Conservation (phyloP, 2,797 vertebrate genomes). For the Micrastur ruficollis region DNA sequence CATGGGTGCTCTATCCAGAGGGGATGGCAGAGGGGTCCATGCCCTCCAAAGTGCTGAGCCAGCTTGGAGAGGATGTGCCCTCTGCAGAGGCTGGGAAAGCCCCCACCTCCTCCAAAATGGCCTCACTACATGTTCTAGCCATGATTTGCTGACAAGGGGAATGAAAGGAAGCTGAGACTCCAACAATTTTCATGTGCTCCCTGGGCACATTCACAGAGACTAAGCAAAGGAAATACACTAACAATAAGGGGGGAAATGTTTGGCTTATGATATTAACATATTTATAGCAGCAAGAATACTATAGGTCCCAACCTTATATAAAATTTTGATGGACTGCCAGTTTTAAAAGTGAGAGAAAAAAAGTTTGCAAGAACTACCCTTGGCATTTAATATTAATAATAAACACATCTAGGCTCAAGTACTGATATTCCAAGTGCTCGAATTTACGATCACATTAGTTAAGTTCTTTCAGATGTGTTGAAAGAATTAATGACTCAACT, state of each 20-base stretch:
- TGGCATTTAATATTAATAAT: background rate
- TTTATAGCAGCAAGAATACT: background rate
- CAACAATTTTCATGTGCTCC: background rate
- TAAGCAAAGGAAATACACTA: slow-evolving; percentile 27
- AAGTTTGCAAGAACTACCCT: background rate
- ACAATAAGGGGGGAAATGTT: slow-evolving; percentile 31
- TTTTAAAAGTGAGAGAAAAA: background rate
- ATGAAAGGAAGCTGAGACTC: background rate
- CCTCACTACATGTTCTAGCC: background rate
- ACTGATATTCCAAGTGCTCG: background rate
- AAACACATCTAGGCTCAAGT: background rate
- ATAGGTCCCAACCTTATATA: background rate
- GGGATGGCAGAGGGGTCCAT: background rate
- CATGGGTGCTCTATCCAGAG: background rate
- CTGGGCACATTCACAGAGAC: background rate
- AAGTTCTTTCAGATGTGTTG: background rate
- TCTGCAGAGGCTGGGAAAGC: background rate
- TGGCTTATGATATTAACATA: slow-evolving; percentile 11
- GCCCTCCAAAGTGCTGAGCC: background rate
- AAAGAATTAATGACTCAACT: slow-evolving; percentile 20
- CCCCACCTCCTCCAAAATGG: background rate
- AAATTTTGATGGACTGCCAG: background rate
- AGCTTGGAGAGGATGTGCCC: background rate
- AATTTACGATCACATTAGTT: background rate
- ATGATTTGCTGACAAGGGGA: background rate